Percentiles rank a stretch among this genome's conserved stretches.
These are phyloP conservation scores for Karalla daura DNA, from an alignment of 2,797 vertebrate species.

Conservation along the genomic window DNA sequence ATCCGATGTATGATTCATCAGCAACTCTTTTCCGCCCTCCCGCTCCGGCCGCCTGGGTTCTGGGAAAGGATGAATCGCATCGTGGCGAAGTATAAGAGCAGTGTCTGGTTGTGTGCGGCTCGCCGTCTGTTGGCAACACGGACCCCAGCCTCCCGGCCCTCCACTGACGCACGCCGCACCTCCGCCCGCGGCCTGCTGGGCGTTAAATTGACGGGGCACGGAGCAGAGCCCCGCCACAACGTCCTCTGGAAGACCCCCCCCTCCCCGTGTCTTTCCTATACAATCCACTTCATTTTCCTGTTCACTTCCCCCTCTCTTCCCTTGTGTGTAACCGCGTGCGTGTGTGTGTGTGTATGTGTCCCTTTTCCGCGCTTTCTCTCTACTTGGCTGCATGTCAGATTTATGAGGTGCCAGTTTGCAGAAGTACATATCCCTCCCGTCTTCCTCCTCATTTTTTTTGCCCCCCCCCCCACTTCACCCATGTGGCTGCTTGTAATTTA, in stretches of 20 bases:
- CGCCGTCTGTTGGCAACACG: slow-evolving; percentile 62
- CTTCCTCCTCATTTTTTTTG: slow-evolving; percentile 54
- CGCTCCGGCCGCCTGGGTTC: slow-evolving; percentile 36
- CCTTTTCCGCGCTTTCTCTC: slow-evolving; percentile 36
- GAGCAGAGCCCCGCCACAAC: slow-evolving; percentile 54
- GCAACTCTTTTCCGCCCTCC: slow-evolving; percentile 11
- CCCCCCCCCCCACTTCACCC: slow-evolving; percentile 58
- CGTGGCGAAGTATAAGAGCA: slow-evolving; percentile 56
- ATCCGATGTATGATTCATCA: slow-evolving; percentile 34
- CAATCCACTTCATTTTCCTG: slow-evolving; percentile 57
- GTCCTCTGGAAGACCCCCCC: slow-evolving; percentile 47
- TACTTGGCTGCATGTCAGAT: slow-evolving; percentile 75
- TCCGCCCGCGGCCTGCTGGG: slow-evolving; percentile 74
- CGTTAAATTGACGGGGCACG: slow-evolving; percentile 84
- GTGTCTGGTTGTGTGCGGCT: slow-evolving; percentile 45
- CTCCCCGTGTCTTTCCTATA: slow-evolving; percentile 43
- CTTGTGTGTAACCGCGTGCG: neutral
- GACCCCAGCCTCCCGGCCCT: slow-evolving; percentile 52
- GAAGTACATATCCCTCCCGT: slow-evolving; percentile 53
- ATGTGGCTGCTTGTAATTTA: slow-evolving; percentile 75
- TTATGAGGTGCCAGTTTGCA: slow-evolving; percentile 74
- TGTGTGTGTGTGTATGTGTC: neutral
- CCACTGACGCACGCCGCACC: slow-evolving; percentile 60
- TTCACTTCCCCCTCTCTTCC: slow-evolving; percentile 37
- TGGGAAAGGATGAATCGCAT: slow-evolving; percentile 50